Evolutionary conservation across 2,113 vertebrate species (phyloP), one percentile per base, ranked within the genome.

Genomic region (Puma concolor): DNA sequence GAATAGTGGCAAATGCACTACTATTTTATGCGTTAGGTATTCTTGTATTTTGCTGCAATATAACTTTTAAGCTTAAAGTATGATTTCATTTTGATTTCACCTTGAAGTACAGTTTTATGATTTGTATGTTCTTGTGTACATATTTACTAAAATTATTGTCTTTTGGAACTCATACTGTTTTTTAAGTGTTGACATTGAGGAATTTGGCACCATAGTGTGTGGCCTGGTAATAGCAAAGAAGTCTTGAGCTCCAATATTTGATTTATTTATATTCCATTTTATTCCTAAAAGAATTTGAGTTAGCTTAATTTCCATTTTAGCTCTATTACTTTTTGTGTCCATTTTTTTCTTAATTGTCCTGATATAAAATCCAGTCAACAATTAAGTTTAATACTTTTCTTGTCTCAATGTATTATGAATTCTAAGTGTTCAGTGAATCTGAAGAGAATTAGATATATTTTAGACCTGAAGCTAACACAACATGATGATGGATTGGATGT

Each of bases 301-400:
- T 94, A 64, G 25, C 23, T 94, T 82, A 60, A 94, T 87, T 81
- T 63, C 31, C 48, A 52, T 66, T 76, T 92, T 50, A 67, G 77
- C 81, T 81, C 4, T 88, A 29, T 71, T 88, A 33, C 13, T 92
- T 82, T 72, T 79, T 93, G 38, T 95, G 54, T 77, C 57, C 19
- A 17, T 97, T 91, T 44, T 93, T 81, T 86, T 79, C 33, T 86
- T 76, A 91, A 41, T 91, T 96, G 41, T 89, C 19, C 44, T 79
- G n/a, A 87, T 67, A 64, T 64, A 79, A 82, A 93, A 79, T 95
- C 90, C 23, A 87, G 14, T 8, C 60, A 79, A 85, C 19, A 83
- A 54, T 87, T 67, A 91, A 88, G 41, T 76, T 80, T 54, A 74
- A 67, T 83, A 38, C 66, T 66, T 97, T 76, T 27, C 5, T 41